These are phyloP conservation scores for Solenopsis invicta DNA, from an alignment of 1,140 invertebrate genomes.

Conservation along the genomic window DNA sequence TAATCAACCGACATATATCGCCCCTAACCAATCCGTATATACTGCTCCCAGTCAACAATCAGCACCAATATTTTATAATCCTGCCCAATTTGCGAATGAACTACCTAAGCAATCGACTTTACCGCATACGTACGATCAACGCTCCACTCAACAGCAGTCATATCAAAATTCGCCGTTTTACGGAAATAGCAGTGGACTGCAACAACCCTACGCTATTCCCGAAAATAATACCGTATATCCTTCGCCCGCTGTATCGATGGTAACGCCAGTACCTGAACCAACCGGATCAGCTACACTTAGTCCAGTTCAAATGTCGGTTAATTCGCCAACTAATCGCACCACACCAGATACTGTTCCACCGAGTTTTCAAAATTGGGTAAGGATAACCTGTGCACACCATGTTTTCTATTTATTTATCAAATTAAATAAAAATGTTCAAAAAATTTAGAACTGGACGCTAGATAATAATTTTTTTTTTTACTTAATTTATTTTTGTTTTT, in stretches of 20 bases:
- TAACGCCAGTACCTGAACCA: slow-evolving; percentile 80
- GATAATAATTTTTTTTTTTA: neutral
- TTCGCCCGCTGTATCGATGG: slow-evolving; percentile 34
- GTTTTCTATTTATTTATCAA: neutral
- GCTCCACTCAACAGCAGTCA: slow-evolving; percentile 29
- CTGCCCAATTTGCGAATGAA: slow-evolving; percentile 71
- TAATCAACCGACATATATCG: slow-evolving; percentile 7
- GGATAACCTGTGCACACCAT: neutral
- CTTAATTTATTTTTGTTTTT: neutral
- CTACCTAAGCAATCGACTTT: neutral
- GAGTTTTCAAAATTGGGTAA: slow-evolving; percentile 84
- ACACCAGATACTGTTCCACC: slow-evolving; percentile 77
- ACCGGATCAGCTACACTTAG: slow-evolving; percentile 83
- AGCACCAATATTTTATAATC: slow-evolving; percentile 77
- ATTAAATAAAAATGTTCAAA: neutral
- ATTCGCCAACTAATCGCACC: slow-evolving; percentile 72
- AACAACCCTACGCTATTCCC: slow-evolving; percentile 7
- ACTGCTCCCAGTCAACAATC: slow-evolving; percentile 8
- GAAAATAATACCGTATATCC: slow-evolving; percentile 36
- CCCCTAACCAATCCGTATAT: slow-evolving; percentile 29
- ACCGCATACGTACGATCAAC: slow-evolving; percentile 31
- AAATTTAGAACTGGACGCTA: neutral
- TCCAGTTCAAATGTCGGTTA: slow-evolving; percentile 83
- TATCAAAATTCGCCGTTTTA: slow-evolving; percentile 17
- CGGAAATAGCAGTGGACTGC: neutral